These are phyloP conservation scores for Varanus salvator DNA, from an alignment of 2,113 vertebrate species.

Conservation along the genomic window DNA sequence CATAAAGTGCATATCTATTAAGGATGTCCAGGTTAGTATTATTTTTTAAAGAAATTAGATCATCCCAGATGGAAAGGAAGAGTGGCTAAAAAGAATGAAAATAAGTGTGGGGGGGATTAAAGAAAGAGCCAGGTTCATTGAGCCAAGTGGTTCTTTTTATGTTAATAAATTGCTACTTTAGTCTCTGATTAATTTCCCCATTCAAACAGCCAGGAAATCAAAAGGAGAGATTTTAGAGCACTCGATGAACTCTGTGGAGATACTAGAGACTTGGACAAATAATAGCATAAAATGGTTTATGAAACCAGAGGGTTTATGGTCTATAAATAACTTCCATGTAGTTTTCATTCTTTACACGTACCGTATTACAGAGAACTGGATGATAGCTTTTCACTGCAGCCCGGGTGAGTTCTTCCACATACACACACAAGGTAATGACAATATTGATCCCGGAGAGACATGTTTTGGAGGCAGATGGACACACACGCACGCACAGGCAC, in stretches of 20 bases:
- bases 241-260: constrained; percentile 65
- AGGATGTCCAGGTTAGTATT: constrained; percentile 45
- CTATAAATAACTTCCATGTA: constrained; percentile 79
- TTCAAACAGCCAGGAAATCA: constrained; percentile 72
- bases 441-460: constrained; percentile 78
- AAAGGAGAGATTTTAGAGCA: constrained; percentile 64
- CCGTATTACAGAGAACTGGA: constrained; percentile 76
- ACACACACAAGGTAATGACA: constrained; percentile 76
- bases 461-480: constrained; percentile 74
- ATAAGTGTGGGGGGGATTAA: constrained; percentile 23
- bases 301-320: constrained; percentile 76
- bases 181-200: constrained; percentile 75
- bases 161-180: constrained; percentile 70
- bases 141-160: constrained; percentile 70
- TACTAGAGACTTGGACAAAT: constrained; percentile 71
- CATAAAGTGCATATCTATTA: not conserved
- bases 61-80: constrained; percentile 50
- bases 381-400: constrained; percentile 79
- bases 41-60: constrained; percentile 52
- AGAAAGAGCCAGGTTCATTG: constrained; percentile 52
- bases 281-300: constrained; percentile 75
- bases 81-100: constrained; percentile 50
- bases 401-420: constrained; percentile 76
- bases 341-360: constrained; percentile 80
- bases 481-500: constrained; percentile 53